Evolutionary conservation across 2,888 invertebrate genomes (phyloP).

Genomic region (Leptothorax acervorum): DNA sequence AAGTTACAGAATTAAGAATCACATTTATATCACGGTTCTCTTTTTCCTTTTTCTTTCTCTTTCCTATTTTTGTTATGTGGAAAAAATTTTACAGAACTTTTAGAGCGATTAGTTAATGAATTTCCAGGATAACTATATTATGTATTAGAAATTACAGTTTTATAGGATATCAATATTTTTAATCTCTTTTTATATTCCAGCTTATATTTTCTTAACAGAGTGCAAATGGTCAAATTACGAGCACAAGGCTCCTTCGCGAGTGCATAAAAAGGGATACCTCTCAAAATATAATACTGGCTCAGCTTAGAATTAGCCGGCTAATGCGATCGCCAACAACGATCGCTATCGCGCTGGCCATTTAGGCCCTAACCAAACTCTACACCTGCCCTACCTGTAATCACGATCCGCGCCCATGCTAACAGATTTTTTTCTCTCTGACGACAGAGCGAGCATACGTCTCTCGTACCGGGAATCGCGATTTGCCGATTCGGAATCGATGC

Average conservation of each 20-base stretch:
- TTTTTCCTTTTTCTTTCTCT: not conserved
- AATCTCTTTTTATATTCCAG: not conserved
- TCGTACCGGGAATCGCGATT: not conserved
- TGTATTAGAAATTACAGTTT: not conserved
- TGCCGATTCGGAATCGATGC: conserved; percentile 12
- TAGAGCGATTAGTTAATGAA: not conserved
- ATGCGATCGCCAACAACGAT: conserved; percentile 74
- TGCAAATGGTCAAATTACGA: conserved; percentile 33
- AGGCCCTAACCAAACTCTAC: conserved; percentile 73
- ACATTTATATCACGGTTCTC: not conserved
- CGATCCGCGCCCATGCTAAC: conserved; percentile 68
- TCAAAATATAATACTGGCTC: conserved; percentile 71
- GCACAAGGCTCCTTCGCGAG: not conserved
- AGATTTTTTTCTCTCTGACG: conserved; percentile 61
- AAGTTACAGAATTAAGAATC: not conserved
- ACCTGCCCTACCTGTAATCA: conserved; percentile 78
- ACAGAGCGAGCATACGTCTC: not conserved
- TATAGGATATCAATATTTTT: not conserved
- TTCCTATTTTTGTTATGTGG: not conserved
- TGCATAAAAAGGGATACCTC: conserved; percentile 54
- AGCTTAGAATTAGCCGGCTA: conserved; percentile 78
- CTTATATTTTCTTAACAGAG: not conserved
- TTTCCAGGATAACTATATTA: not conserved
- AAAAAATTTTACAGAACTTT: not conserved
- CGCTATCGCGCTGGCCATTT: conserved; percentile 78